Evolutionary conservation across 2,113 vertebrate species (phyloP), one percentile per base, ranked within the genome.

Genomic region (Labeo catla): DNA sequence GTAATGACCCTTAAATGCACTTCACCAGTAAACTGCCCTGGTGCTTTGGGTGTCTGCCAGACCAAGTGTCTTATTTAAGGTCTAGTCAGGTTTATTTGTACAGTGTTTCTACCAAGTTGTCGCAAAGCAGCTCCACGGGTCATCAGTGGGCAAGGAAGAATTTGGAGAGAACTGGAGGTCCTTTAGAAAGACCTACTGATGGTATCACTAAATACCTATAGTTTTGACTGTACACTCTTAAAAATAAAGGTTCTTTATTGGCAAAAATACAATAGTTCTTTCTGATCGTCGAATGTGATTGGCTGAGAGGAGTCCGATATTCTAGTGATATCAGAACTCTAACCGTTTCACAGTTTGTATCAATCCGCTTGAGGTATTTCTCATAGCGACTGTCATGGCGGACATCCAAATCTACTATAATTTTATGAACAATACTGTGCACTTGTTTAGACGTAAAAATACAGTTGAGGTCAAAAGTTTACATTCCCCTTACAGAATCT

Each of bases 1-100:
- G 68, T 73, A 43, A 68, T 74, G 66, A 81, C 79, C 79, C 45
- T 80, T 45, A 80, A 80, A 39, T 80, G 77, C 57, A 49, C 79
- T 34, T 49, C 39, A 65, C 79, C 79, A 45, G 77, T 80, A 61
- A 79, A 65, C 8, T 65, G 13, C n/a, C 43, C 8, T 81, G 59
- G n/a, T 66, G 59, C 8, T 49, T 81, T 81, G 79, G 79, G 43
- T 49, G 57, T 80, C 72, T 50, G 45, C 45, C 59, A 81, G 13
- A 81, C 39, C 39, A 23, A 45, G 78, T 65, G 79, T 81, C 79
- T 81, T 65, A 65, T 81, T 81, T 81, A 81, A 28, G 39, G 43
- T 47, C 39, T 43, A 63, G 57, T 61, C 57, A 61, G 36, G 34
- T 65, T 28, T 80, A 63, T 49, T 81, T 81, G 43, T 19, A n/a